Evolutionary conservation across 2,888 invertebrate genomes (phyloP).

Genomic region (Tiphia femorata): DNA sequence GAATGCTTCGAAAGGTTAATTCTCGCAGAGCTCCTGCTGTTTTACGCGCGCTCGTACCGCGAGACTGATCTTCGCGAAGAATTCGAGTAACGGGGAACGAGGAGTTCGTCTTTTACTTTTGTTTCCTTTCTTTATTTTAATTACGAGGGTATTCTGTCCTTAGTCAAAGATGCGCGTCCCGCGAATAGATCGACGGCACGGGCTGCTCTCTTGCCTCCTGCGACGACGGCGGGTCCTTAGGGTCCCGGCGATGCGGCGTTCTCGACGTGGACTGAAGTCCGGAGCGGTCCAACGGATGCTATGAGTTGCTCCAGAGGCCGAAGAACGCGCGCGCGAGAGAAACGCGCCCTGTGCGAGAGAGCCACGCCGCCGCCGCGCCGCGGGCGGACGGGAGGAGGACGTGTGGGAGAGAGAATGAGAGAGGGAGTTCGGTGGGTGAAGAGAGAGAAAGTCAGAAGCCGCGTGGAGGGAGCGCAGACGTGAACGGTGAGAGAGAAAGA

Average conservation of each 20-base stretch:
- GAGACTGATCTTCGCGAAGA: too few species aligned
- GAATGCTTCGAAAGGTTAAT: too few species aligned
- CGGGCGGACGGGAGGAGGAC: constrained; percentile 24
- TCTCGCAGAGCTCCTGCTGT: too few species aligned
- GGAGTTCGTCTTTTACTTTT: too few species aligned
- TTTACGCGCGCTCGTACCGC: too few species aligned
- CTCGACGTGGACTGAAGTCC: constrained; percentile 66
- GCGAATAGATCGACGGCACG: too few species aligned
- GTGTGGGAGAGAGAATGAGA: constrained; percentile 10
- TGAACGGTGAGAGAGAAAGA: constrained; percentile 17
- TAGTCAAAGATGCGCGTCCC: too few species aligned
- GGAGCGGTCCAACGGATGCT: constrained; percentile 61
- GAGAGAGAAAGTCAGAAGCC: constrained; percentile 27
- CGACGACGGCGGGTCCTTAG: constrained; percentile 38
- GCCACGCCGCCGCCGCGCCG: too few species aligned
- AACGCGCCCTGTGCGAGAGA: constrained; percentile 44
- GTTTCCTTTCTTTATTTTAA: not conserved
- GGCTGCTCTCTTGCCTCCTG: too few species aligned
- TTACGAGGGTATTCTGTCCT: not conserved
- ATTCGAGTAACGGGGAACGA: too few species aligned
- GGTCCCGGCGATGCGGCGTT: constrained; percentile 63
- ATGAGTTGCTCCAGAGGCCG: constrained; percentile 54
- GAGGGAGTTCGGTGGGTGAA: not conserved
- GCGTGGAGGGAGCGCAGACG: constrained; percentile 23
- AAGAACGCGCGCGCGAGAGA: constrained; percentile 52